Evolutionary conservation across 2,797 vertebrate species (phyloP).

Genomic region (Potorous gilbertii): DNA sequence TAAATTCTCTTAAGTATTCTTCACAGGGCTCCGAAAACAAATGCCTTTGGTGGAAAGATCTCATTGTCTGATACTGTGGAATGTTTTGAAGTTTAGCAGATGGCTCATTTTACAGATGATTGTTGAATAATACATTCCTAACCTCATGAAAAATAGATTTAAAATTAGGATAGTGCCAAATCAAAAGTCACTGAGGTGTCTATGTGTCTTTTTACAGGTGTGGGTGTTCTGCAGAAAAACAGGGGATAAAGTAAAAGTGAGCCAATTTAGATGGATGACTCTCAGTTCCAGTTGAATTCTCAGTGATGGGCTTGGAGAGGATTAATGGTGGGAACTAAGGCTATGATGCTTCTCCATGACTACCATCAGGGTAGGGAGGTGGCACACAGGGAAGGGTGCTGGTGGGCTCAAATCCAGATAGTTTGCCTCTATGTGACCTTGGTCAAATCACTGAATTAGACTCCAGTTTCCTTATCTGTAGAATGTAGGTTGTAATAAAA

Average conservation of each 20-base stretch:
- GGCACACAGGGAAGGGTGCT: neutral
- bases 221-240: neutral
- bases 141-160: constrained; percentile 63
- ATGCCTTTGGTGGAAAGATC: constrained; percentile 60
- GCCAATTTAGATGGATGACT: neutral
- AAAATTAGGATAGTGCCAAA: constrained; percentile 29
- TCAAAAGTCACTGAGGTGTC: neutral
- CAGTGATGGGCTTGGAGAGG: neutral
- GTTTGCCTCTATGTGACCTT: neutral
- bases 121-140: constrained; percentile 68
- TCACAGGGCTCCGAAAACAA: constrained; percentile 55
- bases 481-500: neutral
- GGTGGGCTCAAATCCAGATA: neutral
- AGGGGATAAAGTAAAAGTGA: neutral
- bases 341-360: neutral
- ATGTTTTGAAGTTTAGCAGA: constrained; percentile 75
- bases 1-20: constrained; percentile 73
- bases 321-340: neutral
- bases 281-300: neutral
- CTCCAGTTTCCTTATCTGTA: neutral
- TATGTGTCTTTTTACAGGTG: neutral
- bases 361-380: neutral
- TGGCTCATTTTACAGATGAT: constrained; percentile 76
- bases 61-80: constrained; percentile 71
- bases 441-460: neutral